Evolutionary conservation across 2,113 vertebrate species (phyloP).

Genomic region (Sula dactylatra): DNA sequence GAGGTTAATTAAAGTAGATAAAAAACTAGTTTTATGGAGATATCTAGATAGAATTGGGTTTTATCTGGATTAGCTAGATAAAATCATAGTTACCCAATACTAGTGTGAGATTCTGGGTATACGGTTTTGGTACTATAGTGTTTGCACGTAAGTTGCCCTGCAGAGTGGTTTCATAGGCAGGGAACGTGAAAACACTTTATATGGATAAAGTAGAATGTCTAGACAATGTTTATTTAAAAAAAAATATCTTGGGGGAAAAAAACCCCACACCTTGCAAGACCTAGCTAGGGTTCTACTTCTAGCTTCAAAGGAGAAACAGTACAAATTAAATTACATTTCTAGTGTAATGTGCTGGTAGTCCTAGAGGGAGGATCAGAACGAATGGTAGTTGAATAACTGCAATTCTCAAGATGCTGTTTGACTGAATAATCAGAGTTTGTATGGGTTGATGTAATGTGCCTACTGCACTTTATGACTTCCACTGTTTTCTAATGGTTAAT

Average conservation of each 20-base stretch:
- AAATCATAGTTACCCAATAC: background rate
- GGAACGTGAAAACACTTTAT: background rate
- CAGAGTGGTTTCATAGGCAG: background rate
- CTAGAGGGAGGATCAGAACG: background rate
- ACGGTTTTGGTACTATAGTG: background rate
- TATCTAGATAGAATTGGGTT: background rate
- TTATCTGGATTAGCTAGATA: background rate
- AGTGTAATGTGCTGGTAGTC: background rate
- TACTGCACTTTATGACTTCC: background rate
- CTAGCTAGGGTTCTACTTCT: background rate
- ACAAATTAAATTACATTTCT: background rate
- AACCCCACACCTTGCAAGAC: background rate
- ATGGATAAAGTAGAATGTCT: background rate
- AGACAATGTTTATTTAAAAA: background rate
- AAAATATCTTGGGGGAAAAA: background rate
- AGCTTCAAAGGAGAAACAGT: background rate
- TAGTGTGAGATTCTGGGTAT: background rate
- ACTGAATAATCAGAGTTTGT: background rate
- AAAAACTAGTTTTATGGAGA: background rate
- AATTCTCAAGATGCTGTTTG: background rate
- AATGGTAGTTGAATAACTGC: background rate
- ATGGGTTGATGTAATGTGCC: background rate
- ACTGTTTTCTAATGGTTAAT: background rate
- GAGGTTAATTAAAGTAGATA: background rate
- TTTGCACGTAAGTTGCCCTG: background rate